Conservation (phyloP, 2,888 invertebrate species). For the Spicauda simplicius region DNA sequence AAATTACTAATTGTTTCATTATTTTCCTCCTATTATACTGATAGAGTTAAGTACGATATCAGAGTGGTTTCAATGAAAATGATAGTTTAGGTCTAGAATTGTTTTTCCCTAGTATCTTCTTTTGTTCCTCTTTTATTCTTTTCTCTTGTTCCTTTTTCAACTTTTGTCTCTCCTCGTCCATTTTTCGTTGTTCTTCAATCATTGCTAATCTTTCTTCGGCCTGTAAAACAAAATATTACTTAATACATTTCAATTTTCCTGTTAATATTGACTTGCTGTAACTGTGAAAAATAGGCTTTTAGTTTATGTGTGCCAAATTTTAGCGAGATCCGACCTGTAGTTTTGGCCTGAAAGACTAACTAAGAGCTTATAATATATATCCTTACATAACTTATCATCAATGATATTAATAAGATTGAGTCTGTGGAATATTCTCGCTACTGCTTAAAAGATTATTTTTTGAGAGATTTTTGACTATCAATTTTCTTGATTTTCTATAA, state of each 20-base stretch:
- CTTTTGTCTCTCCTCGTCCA: conserved; percentile 97
- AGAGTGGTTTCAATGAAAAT: conserved; percentile 93
- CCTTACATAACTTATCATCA: no score
- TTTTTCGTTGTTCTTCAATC: conserved; percentile 98
- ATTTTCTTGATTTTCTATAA: no score
- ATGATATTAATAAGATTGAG: no score
- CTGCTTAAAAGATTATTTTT: no score
- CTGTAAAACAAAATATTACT: conserved; percentile 74
- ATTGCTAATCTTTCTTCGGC: conserved; percentile 98
- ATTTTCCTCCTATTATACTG: conserved; percentile 61
- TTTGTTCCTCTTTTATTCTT: conserved; percentile 97
- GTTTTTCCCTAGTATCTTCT: conserved; percentile 98
- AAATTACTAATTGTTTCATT: conserved; percentile 32
- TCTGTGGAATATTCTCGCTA: no score
- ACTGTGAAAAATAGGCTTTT: no score
- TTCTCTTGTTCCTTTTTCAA: conserved; percentile 97
- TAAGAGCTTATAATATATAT: no score
- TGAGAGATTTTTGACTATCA: no score
- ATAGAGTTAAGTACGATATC: conserved; percentile 59
- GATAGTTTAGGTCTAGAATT: conserved; percentile 98
- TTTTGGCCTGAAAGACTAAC: no score
- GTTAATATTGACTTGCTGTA: neutral
- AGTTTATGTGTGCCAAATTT: no score
- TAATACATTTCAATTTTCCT: neutral
- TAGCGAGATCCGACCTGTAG: no score